Evolutionary conservation across 2,797 vertebrate species (phyloP), one percentile per base, ranked within the genome.

Genomic region (Pangasius larnaudii): DNA sequence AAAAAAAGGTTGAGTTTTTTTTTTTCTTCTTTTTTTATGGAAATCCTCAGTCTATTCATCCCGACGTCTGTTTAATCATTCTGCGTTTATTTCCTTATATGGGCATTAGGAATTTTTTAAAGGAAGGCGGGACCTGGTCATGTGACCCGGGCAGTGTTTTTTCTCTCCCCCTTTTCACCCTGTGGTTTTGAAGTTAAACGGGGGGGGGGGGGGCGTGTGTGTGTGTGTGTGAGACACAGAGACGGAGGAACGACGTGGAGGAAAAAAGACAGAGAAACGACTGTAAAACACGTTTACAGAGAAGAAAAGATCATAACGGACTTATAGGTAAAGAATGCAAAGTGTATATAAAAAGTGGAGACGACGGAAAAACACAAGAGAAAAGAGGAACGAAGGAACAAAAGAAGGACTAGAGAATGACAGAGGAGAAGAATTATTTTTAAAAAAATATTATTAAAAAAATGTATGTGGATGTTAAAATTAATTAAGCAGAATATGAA

Each of bases 71-170:
- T 1, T 69, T 58, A 86, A 75, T 79, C 81, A 42, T 94, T 93
- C 92, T 91, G 92, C 93, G 92, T 94, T 94, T 93, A 92, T 92
- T 92, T 85, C 94, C 92, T 89, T 93, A 93, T 94, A 95, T 95
- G 92, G 95, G 93, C 95, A 92, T 94, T 93, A 94, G 93, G 75
- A 33, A 58, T 80, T 79, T 67, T 67, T 80, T 93, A 92, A 93
- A 91, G 94, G 93, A 95, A 95, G 96, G 97, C 56, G 72, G 85
- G 97, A 51, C 71, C 30, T 77, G 71, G 94, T 97, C 97, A 97
- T 94, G 92, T 98, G 97, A 97, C 94, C 90, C 5, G 6, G 33
- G 71, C 30, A 11, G 39, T 65, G 59, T 67, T 83, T 13, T 65
- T 91, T 95, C 93, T 96, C 93, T 95, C 95, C 94, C 92, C 93